Base-by-base conservation (phyloP, 2,888 invertebrate genomes). In the Odontocerum albicorne region DNA sequence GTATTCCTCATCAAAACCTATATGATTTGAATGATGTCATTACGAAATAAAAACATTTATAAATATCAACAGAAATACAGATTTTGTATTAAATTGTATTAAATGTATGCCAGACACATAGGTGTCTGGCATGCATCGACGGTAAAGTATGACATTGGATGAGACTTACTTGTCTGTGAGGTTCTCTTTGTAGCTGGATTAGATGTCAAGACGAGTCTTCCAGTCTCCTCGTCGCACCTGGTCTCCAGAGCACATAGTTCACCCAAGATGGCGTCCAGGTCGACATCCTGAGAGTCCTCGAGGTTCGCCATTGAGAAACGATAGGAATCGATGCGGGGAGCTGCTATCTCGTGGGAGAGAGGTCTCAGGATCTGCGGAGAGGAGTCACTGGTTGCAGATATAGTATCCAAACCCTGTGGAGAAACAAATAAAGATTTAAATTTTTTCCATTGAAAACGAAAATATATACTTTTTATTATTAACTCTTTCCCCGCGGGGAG, bases 301-400 rank as follows among this genome's bases (percentile, higher is more conserved):
- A 96, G 82, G 73, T 95, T 96, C 45, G 95, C 95, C 93, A 95
- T 94, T 47, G 94, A 95, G 74, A 95, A 95, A 66, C 96, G 83
- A 74, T 94, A 92, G 58, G 90, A 87, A 75, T 93, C 93, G 66
- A 92, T 92, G 62, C 92, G 74, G 39, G 91, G 90, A n/a, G 88
- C 85, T 55, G 87, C 84, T 65, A 88, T 86, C 71, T 88, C 88
- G 56, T 81, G 76, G 66, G 78, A 79, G 65, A 86, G 75, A 6
- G 87, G 87, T 65, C 84, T 77, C 66, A 85, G 73, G 62, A 77
- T 73, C 8, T 35, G 46, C 21, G 27, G 36, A 10, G 52, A 13
- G 8, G 52, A 12, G n/a, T 55, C 50, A 7, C 42, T 53, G n/a
- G 39, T n/a, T 1, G 38, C 39, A n/a, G 38, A 16, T 1, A 73